These are phyloP conservation scores for Caenorhabditis sp. DNA, from an alignment of 2,888 invertebrate species.

Conservation along the genomic window DNA sequence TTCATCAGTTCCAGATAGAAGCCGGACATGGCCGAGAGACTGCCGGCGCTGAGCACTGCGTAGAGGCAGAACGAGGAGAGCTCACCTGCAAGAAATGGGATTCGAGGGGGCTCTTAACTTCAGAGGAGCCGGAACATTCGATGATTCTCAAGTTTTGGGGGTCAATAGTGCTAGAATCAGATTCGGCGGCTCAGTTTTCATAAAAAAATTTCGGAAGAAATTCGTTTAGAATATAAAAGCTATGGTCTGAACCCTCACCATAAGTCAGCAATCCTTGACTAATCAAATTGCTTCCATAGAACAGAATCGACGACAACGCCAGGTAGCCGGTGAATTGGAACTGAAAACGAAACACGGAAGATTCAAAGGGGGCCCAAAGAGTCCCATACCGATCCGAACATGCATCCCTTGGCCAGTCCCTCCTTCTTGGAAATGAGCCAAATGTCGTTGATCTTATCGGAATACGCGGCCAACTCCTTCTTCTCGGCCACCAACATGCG, in stretches of 20 bases:
- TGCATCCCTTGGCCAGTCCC: slow-evolving; percentile 91
- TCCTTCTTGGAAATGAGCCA: slow-evolving; percentile 91
- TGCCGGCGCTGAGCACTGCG: slow-evolving; percentile 85
- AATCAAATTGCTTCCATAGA: slow-evolving; percentile 82
- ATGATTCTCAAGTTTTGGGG: no score
- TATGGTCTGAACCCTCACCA: slow-evolving; percentile 57
- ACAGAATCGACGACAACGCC: slow-evolving; percentile 80
- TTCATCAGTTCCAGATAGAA: slow-evolving; percentile 96
- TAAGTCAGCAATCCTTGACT: slow-evolving; percentile 81
- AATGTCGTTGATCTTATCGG: slow-evolving; percentile 87
- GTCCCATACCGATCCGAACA: slow-evolving; percentile 90
- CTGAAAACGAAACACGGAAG: no score
- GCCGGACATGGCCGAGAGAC: slow-evolving; percentile 87
- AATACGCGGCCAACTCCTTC: slow-evolving; percentile 87
- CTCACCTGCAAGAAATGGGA: slow-evolving; percentile 87
- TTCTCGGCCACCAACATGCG: slow-evolving; percentile 93
- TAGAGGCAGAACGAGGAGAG: slow-evolving; percentile 95
- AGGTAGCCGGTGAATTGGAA: slow-evolving; percentile 83
- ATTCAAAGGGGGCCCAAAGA: not conserved
- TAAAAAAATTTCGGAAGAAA: no score
- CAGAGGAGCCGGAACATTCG: no score
- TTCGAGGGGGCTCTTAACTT: not conserved
- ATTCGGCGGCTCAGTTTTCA: no score
- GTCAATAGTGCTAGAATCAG: no score
- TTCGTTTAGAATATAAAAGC: no score